phyloP scores from a whole-genome alignment of 2,797 vertebrate species.

The Gallinago solitaria region DNA sequence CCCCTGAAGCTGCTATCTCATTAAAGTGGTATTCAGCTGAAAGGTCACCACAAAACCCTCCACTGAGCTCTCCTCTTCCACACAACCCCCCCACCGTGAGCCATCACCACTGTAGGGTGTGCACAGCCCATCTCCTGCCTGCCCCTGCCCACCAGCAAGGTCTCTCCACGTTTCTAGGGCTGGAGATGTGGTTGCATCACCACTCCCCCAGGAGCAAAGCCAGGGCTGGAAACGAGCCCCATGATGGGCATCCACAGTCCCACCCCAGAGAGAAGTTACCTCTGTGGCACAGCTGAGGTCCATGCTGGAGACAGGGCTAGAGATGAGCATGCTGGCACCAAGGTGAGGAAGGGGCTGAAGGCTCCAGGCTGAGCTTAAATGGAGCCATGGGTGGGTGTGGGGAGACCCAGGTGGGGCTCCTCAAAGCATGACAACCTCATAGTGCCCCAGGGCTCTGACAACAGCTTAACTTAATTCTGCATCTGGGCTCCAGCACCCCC shows the following conservation, averaged over 20 bases:
- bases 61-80: not conserved
- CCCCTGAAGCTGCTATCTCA: not conserved
- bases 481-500: fast-evolving
- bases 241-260: fast-evolving
- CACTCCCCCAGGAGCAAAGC: not conserved
- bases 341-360: too few relatives aligned
- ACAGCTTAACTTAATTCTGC: fast-evolving
- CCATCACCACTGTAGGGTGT: fast-evolving
- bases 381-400: fast-evolving
- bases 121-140: not conserved
- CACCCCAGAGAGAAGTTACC: not conserved
- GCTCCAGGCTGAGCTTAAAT: not conserved
- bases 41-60: not conserved
- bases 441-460: not conserved
- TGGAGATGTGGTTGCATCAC: fast-evolving
- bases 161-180: not conserved
- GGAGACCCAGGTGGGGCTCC: not conserved
- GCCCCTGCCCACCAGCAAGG: not conserved
- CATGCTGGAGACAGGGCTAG: fast-evolving
- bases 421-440: fast-evolving
- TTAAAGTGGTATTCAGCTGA: not conserved
- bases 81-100: fast-evolving
- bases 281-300: too few relatives aligned
- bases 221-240: not conserved
- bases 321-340: fast-evolving